Conservation (phyloP, 2,113 vertebrate genomes). For the Scomber japonicus region DNA sequence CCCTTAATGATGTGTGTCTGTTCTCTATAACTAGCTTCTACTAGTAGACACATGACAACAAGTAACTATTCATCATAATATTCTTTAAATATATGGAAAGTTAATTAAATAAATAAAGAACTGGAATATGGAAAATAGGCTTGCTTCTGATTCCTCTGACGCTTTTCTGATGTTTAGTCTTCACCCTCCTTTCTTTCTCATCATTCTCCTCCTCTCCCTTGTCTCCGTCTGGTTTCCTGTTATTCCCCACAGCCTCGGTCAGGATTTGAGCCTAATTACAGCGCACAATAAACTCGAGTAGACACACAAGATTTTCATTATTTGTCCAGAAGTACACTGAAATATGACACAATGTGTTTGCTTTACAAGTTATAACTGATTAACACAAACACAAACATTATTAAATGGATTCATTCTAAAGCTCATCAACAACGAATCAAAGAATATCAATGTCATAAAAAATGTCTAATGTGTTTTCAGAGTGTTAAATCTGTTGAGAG, state of each 20-base stretch:
- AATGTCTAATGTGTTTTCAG: neutral
- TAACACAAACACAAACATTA: conserved; percentile 1
- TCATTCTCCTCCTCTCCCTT: neutral
- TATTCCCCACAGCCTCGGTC: neutral
- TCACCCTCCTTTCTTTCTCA: neutral
- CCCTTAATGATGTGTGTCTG: conserved; percentile 7
- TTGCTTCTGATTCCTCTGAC: neutral
- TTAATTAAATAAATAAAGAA: neutral
- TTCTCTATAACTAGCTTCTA: neutral
- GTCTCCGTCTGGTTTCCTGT: conserved; percentile 7
- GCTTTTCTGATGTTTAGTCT: neutral
- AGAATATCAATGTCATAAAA: neutral
- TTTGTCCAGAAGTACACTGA: neutral
- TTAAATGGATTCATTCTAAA: neutral
- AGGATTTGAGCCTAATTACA: conserved; percentile 23
- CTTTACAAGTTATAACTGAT: neutral
- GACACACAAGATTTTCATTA: conserved; percentile 20
- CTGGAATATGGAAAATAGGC: neutral
- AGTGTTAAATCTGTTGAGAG: neutral
- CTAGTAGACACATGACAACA: conserved; percentile 8
- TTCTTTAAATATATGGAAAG: neutral
- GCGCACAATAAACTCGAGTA: neutral
- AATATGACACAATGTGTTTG: neutral
- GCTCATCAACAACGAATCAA: neutral
- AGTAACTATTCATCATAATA: neutral